These are phyloP conservation scores for Tauraco erythrolophus DNA, from an alignment of 2,113 vertebrate species.

Conservation along the genomic window DNA sequence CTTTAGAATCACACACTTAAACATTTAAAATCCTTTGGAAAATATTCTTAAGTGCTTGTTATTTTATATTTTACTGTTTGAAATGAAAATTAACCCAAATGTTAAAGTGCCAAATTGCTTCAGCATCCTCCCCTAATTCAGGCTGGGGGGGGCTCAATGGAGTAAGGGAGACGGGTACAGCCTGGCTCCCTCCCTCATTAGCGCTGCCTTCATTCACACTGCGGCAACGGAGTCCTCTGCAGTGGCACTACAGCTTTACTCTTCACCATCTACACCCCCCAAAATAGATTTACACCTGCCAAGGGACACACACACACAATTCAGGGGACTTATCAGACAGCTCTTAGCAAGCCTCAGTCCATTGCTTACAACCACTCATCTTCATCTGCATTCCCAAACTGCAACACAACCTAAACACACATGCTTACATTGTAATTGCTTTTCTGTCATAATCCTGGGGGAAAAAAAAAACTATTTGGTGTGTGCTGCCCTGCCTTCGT, in stretches of 20 bases:
- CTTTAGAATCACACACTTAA: not conserved
- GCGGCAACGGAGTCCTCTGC: not conserved
- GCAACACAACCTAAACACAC: not conserved
- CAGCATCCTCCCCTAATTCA: not conserved
- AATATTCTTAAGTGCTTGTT: not conserved
- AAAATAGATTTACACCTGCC: not conserved
- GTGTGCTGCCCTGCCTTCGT: not conserved
- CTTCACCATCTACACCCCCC: not conserved
- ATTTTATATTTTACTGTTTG: not conserved
- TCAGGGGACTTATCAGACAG: not conserved
- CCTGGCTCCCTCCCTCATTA: not conserved
- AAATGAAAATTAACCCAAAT: not conserved
- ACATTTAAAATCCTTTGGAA: not conserved
- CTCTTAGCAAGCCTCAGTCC: not conserved
- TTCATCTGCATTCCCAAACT: not conserved
- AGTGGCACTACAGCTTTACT: not conserved
- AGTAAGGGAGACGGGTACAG: not conserved
- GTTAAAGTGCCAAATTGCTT: not conserved
- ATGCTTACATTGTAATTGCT: not conserved
- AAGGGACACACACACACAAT: not conserved
- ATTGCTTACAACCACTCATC: not conserved
- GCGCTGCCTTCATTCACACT: not conserved
- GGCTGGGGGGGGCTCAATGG: not conserved
- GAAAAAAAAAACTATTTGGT: not conserved
- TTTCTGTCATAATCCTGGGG: not conserved